Base-by-base conservation (phyloP, 2,113 vertebrate species). In the Chrysochloris asiatica region DNA sequence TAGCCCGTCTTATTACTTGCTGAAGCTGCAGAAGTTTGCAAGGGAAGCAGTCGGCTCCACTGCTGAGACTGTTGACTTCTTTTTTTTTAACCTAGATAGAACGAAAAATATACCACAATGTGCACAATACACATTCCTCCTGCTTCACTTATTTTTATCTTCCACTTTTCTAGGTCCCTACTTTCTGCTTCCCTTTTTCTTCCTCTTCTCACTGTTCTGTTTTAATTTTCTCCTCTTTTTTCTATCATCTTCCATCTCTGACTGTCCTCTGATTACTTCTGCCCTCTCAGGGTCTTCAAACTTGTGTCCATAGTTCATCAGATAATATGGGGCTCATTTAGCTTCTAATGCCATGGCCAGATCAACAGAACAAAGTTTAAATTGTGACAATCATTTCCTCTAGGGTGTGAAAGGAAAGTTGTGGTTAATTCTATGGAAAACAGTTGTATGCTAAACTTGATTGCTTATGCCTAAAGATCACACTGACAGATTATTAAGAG, bases 351-450 rank as follows among this genome's bases (percentile, higher is more conserved):
- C n/a, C 16, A 12, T 69, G 59, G 72, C n/a, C 28, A 50, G 30
- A 95, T 88, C 59, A 61, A 1, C 77, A 48, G 47, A 71, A 33
- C 4, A 47, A 88, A 72, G 10, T 75, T 67, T 85, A 48, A 59
- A 33, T 67, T 17, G n/a, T 21, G 12, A 65, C 43, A 76, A 73
- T 47, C 0, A 17, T 80, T 92, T 88, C 41, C 63, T 94, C 33
- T 80, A 47, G 21, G n/a, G 83, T 45, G 36, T 28, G 65, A 91
- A 36, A 59, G 56, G 69, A 87, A 89, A 84, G 76, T 67, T 17
- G 50, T 89, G n/a, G 45, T 71, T 81, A 84, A 84, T 89, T 91
- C 59, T 13, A 43, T 36, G 21, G 73, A 56, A 95, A 90, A 65
- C 6, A 43, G 21, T 79, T 75, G 24, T 59, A 12, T 67, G 38